phyloP scores from a whole-genome alignment of 2,113 vertebrate species.

The Myodes glareolus region DNA sequence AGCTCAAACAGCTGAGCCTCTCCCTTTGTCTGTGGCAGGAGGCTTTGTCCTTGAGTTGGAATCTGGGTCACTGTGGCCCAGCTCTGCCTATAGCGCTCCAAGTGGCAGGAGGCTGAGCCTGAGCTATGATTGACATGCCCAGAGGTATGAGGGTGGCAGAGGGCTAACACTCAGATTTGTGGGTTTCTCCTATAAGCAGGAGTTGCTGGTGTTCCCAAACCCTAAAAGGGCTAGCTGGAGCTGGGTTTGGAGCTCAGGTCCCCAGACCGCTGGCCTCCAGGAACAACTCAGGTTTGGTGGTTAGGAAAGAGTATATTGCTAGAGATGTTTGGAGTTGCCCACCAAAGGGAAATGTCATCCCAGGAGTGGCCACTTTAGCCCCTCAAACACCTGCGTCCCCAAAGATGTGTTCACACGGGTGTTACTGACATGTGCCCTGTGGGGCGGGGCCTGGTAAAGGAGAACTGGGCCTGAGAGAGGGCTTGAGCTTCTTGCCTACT shows the following conservation, averaged over 20 bases:
- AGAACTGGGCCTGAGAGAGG: not conserved
- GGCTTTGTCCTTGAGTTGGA: not conserved
- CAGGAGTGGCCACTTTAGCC: not conserved
- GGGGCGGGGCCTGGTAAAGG: not conserved
- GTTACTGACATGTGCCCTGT: not conserved
- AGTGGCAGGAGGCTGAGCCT: not conserved
- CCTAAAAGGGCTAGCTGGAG: conserved; percentile 60
- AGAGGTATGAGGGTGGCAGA: conserved; percentile 53
- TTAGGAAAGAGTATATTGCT: not conserved
- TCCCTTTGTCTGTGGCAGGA: not conserved
- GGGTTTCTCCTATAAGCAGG: conserved; percentile 21
- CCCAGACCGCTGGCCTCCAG: not conserved
- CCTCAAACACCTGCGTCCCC: not conserved
- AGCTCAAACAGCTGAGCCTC: not conserved
- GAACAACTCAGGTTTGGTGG: not conserved
- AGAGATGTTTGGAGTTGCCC: not conserved
- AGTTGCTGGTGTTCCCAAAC: conserved; percentile 84
- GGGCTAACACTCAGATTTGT: not conserved
- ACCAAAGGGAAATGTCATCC: not conserved
- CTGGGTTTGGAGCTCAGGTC: not conserved
- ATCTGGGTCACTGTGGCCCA: not conserved
- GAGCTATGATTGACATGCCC: not conserved
- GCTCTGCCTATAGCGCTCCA: not conserved
- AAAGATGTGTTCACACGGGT: not conserved
- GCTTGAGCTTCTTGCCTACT: not conserved